Conservation (phyloP, 2,888 invertebrate species). For the Rugalucina vietnamica region DNA sequence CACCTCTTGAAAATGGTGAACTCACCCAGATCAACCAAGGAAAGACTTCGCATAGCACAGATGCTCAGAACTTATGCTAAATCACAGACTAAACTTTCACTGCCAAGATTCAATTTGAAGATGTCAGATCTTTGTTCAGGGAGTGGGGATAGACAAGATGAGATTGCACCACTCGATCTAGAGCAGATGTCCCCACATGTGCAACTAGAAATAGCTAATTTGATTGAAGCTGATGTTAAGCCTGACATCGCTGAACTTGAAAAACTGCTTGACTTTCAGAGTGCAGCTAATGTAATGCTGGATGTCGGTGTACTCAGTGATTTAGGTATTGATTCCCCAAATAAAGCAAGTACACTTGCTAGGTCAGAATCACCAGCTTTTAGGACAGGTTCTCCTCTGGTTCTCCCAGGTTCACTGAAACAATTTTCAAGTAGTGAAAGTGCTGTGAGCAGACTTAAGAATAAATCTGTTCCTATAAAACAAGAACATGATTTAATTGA, state of each 20-base stretch:
- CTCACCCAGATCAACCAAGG: conserved; percentile 75
- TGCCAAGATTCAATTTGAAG: conserved; percentile 69
- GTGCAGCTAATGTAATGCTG: conserved; percentile 45
- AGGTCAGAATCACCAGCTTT: conserved; percentile 7
- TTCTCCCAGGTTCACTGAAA: not conserved
- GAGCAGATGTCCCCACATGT: conserved; percentile 72
- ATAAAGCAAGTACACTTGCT: not conserved
- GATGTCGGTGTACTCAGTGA: conserved; percentile 49
- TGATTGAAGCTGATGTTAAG: conserved; percentile 73
- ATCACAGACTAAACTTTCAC: conserved; percentile 64
- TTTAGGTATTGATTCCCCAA: conserved; percentile 23
- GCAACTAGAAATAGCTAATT: conserved; percentile 72
- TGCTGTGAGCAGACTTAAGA: not conserved
- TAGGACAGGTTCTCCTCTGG: not conserved
- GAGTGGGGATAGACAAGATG: conserved; percentile 50
- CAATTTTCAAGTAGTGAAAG: not conserved
- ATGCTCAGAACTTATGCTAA: conserved; percentile 71
- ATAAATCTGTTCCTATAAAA: not conserved
- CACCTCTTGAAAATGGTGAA: conserved; percentile 76
- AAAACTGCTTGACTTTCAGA: conserved; percentile 44
- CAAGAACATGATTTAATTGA: not conserved
- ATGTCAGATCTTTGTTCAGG: conserved; percentile 63
- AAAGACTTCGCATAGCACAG: conserved; percentile 70
- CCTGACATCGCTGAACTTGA: conserved; percentile 67
- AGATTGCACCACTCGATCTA: conserved; percentile 63